Base-by-base conservation (phyloP, 2,113 vertebrate species). In the Anguilla japonica region DNA sequence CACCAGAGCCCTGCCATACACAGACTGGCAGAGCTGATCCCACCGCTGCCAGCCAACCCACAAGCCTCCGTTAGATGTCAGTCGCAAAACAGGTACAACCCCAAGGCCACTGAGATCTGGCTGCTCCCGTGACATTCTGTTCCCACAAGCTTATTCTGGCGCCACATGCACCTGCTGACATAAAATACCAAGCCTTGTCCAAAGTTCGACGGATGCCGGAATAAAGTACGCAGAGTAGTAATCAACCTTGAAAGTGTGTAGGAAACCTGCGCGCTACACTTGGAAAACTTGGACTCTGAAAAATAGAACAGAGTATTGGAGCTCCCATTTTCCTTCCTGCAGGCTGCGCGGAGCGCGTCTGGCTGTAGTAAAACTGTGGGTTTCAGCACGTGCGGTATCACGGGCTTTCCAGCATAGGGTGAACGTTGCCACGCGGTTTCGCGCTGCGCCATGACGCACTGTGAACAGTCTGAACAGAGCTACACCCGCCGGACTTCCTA, bases 361-460 rank as follows among this genome's bases (percentile, higher is more conserved):
- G 41, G 83, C 83, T 14, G 57, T 46, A 22, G 34, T 26, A 57
- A 71, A 26, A 67, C 34, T 34, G 22, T 18, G 60, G 67, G 34
- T 41, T 43, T 84, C 18, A 29, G 39, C 63, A 26, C 26, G 67
- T n/a, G 41, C 41, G 34, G 4, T 43, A 79, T 79, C 84, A 56
- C 34, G 56, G 46, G 13, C 84, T 50, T 22, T 57, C 7, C 71
- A 79, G 46, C 46, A 67, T 11, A 53, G 67, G n/a, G 46, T 53
- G 71, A 46, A 15, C 46, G 43, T 29, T 71, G 84, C 71, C 43
- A 78, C 78, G 84, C 71, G 84, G 41, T 41, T 43, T 29, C 79
- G 79, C 79, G 39, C 39, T 40, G 14, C 39, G 4, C 39, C 39
- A 16, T 43, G 79, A 40, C 79, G 79, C 41, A 5, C 39, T 20